phyloP scores from a whole-genome alignment of 2,113 vertebrate species.

The Pelvicachromis taeniatus region DNA sequence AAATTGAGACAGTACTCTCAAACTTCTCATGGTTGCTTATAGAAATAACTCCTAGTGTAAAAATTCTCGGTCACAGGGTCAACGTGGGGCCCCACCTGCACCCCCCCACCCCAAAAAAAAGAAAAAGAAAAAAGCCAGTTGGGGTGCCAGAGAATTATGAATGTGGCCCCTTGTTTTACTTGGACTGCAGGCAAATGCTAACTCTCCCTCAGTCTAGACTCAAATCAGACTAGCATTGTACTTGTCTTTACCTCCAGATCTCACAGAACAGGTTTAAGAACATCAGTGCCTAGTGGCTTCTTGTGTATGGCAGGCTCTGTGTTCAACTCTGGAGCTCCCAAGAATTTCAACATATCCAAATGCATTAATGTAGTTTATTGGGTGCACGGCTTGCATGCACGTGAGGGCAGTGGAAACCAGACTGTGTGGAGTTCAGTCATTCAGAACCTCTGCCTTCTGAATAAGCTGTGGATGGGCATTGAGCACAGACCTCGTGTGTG shows the following conservation, averaged over 20 bases:
- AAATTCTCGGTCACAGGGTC: constrained; percentile 51
- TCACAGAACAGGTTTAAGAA: too few species aligned
- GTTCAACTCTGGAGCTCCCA: background rate
- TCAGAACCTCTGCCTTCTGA: constrained; percentile 42
- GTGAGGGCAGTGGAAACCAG: constrained; percentile 1
- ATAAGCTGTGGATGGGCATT: constrained; percentile 15
- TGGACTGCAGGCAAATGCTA: background rate
- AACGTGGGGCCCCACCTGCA: constrained; percentile 44
- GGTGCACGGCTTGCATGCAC: background rate
- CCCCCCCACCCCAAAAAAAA: background rate
- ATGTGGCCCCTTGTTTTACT: constrained; percentile 45
- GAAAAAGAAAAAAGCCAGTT: background rate
- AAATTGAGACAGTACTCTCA: background rate
- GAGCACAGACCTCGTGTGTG: constrained; percentile 1
- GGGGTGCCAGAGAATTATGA: constrained; percentile 27
- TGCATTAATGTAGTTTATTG: background rate
- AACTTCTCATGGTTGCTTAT: background rate
- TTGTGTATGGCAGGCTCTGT: background rate
- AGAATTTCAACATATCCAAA: background rate
- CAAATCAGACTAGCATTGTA: background rate
- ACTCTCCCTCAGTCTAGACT: background rate
- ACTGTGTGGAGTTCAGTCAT: constrained; percentile 32
- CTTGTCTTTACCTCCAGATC: too few species aligned
- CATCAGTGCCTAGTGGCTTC: background rate
- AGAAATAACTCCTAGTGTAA: background rate